Percentiles rank a stretch among this genome's conserved stretches.
phyloP scores from a whole-genome alignment of 2,888 invertebrate species.

The Parnassius glacialis region DNA sequence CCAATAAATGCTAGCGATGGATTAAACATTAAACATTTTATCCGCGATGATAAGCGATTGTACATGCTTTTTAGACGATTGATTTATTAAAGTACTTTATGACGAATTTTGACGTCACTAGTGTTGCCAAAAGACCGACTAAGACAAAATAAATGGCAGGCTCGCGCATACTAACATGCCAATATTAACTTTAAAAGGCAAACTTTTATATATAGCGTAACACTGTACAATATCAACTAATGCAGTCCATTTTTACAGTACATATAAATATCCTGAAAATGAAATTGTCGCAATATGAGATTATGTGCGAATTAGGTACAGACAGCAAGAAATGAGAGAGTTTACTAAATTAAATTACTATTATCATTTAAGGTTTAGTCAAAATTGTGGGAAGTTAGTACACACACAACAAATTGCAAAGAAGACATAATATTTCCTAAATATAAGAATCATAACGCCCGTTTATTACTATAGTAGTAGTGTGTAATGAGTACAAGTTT shows the following conservation, averaged over 20 bases:
- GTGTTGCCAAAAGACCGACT: neutral
- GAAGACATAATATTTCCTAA: too few relatives aligned
- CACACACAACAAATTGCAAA: too few relatives aligned
- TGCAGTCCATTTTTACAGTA: constrained; percentile 11
- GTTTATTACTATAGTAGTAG: too few relatives aligned
- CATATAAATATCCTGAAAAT: neutral
- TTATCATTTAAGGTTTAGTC: too few relatives aligned
- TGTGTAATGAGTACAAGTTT: too few relatives aligned
- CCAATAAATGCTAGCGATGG: constrained; percentile 6
- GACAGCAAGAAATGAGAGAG: too few relatives aligned
- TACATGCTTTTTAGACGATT: neutral
- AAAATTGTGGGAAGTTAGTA: too few relatives aligned
- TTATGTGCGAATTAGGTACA: too few relatives aligned
- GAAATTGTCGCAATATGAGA: neutral
- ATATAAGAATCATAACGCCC: too few relatives aligned
- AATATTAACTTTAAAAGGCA: constrained; percentile 15
- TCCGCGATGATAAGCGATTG: neutral
- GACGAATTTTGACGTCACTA: neutral
- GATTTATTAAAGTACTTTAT: neutral
- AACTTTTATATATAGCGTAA: constrained; percentile 13
- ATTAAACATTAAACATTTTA: neutral
- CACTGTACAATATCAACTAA: constrained; percentile 17
- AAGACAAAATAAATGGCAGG: constrained; percentile 9
- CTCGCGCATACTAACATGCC: neutral
- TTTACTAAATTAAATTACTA: too few relatives aligned